phyloP scores from a whole-genome alignment of 2,797 vertebrate species.

The Ctenopoma multispine region DNA sequence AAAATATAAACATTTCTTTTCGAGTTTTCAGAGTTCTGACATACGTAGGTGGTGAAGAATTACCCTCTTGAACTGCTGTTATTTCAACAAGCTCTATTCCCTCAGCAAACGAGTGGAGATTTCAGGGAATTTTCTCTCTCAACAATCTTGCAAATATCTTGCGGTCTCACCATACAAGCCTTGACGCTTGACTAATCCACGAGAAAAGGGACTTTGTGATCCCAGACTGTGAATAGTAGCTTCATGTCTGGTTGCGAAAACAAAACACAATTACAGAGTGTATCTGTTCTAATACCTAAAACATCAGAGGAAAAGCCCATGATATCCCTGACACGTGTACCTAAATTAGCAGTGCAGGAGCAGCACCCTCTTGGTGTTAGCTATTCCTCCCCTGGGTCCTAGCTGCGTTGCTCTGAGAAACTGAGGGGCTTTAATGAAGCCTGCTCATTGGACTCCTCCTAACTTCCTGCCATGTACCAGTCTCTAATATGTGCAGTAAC shows the following conservation, averaged over 20 bases:
- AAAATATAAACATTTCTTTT: conserved; percentile 61
- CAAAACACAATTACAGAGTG: conserved; percentile 69
- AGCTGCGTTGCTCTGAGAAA: conserved; percentile 63
- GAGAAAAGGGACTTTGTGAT: conserved; percentile 64
- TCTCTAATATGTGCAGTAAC: conserved; percentile 83
- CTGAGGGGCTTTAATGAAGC: conserved; percentile 69
- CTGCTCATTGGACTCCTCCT: conserved; percentile 65
- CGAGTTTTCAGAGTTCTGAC: conserved; percentile 49
- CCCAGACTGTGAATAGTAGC: conserved; percentile 61
- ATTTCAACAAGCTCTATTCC: conserved; percentile 71
- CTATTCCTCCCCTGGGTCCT: conserved; percentile 66
- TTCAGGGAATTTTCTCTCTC: conserved; percentile 79
- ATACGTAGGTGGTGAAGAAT: conserved; percentile 50
- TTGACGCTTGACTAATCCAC: conserved; percentile 63
- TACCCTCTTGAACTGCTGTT: conserved; percentile 55
- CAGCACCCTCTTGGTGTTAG: conserved; percentile 72
- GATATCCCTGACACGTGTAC: conserved; percentile 79
- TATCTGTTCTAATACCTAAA: conserved; percentile 75
- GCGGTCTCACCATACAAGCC: conserved; percentile 67
- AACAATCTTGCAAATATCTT: conserved; percentile 69
- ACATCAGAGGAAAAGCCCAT: conserved; percentile 74
- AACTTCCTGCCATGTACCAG: conserved; percentile 80
- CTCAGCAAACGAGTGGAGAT: conserved; percentile 64
- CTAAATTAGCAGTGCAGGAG: conserved; percentile 75
- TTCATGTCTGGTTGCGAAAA: conserved; percentile 68